Base-by-base conservation (phyloP, 2,888 invertebrate genomes). In the Drosophila nigritarsus region DNA sequence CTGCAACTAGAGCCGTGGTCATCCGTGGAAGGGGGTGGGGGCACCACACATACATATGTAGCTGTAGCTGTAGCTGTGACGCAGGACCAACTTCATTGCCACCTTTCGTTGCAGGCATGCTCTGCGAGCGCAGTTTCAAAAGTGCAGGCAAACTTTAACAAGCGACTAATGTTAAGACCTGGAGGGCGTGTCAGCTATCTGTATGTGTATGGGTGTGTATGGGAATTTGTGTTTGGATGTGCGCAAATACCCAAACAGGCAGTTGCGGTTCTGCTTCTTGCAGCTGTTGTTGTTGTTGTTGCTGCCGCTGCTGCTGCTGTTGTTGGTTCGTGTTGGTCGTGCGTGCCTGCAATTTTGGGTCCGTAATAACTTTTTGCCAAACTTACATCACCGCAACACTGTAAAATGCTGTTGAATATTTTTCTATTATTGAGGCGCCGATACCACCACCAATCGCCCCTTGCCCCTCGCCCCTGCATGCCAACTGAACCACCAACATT, bases 341-440 rank as follows among this genome's bases (percentile, higher is more conserved):
- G 87, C 79, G 82, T 80, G 63, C 71, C 75, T 56, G 66, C 67
- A 73, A 24, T 83, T 78, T 80, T 65, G 63, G 51, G 69, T 66
- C 64, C 40, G 70, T 62, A 73, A 73, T 78, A 80, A 81, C 75
- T 80, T 80, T 81, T 60, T 64, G 65, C 65, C 74, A 65, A 86
- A 88, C 83, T 73, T 86, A 88, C 84, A 86, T 79, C 73, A 83
- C 89, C 87, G 79, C 84, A 85, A 68, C 82, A 77, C 86, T 86
- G 89, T 86, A 84, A 87, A 87, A 87, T 78, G 70, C 74, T 73
- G 89, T 80, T 80, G 89, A 84, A 84, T 85, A 82, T 87, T 87
- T 87, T 89, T 85, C 87, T 89, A 82, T 85, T 85, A 84, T 84
- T 84, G 66, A 59, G 63, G 49, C 76, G 45, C 45, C 54, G 27